Base-by-base conservation (phyloP, 1,140 invertebrate species). In the Musca domestica region DNA sequence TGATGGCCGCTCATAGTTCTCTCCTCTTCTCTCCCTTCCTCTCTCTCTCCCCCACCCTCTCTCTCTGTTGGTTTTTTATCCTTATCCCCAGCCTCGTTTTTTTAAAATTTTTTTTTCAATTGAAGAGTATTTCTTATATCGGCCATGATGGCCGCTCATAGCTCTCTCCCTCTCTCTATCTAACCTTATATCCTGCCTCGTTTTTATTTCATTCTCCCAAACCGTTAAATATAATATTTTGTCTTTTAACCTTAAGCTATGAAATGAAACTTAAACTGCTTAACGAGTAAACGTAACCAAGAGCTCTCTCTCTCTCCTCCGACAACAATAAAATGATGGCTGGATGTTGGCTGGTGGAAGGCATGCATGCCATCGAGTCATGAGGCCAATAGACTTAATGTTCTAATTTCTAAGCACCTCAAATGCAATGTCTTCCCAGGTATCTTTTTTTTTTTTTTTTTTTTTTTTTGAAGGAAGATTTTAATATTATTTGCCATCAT, bases 191-290 rank as follows among this genome's bases (percentile, higher is more conserved):
- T 12, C 20, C 19, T 54, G 1, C 10, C 30, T 23, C 17, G 27
- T 25, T 15, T 22, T 56, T 30, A 27, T 27, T 27, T 19, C n/a
- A 34, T 34, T 34, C 9, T 34, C 9, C n/a, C 19, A 61, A 61
- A 61, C 56, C 56, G 56, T 61, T 61, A 61, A 61, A 61, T 61
- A 30, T 61, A 61, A 61, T 61, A 61, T 61, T 61, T 61, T 61
- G 56, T 61, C 56, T 34, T 61, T 41, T 61, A 61, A 61, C 56
- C 56, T 34, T 34, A 61, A 61, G 56, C 56, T 34, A 61, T 61
- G 41, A 19, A 51, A 19, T 61, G 25, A 25, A 61, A 41, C 56
- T 61, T 34, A 61, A 61, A 61, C 56, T 61, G 19, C 34, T 41
- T 41, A 41, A 41, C 34, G 34, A 41, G 10, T 41, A 2, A 10